Evolutionary conservation across 2,113 vertebrate genomes (phyloP).

Genomic region (Corythornis cristatus): DNA sequence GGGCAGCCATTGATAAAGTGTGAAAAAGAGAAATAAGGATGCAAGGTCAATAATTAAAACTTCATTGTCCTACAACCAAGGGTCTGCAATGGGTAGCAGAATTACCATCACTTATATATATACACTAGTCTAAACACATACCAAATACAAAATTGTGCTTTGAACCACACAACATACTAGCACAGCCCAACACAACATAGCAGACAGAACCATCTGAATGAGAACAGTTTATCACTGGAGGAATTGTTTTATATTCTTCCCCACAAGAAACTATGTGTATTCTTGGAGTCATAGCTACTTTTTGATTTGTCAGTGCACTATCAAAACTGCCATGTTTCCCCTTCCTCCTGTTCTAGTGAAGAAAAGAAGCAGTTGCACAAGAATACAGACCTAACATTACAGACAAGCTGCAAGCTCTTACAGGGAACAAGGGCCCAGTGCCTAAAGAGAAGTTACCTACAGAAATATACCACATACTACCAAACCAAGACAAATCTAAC

Average conservation of each 20-base stretch:
- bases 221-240: background rate
- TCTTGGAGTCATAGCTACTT: background rate
- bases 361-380: background rate
- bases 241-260: background rate
- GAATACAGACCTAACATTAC: background rate
- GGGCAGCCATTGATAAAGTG: background rate
- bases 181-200: background rate
- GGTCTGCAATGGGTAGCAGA: background rate
- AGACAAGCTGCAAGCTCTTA: background rate
- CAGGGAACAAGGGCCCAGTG: background rate
- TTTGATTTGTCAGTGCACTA: background rate
- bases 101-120: background rate
- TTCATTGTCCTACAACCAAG: background rate
- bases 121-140: background rate
- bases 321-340: background rate
- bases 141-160: background rate
- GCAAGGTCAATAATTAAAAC: background rate
- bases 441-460: background rate
- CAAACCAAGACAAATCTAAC: background rate
- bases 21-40: background rate
- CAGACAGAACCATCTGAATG: background rate
- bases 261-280: background rate
- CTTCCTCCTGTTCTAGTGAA: background rate
- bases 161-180: background rate
- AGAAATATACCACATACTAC: background rate